phyloP scores from a whole-genome alignment of 2,888 invertebrate species.

The Synergus umbraculus region DNA sequence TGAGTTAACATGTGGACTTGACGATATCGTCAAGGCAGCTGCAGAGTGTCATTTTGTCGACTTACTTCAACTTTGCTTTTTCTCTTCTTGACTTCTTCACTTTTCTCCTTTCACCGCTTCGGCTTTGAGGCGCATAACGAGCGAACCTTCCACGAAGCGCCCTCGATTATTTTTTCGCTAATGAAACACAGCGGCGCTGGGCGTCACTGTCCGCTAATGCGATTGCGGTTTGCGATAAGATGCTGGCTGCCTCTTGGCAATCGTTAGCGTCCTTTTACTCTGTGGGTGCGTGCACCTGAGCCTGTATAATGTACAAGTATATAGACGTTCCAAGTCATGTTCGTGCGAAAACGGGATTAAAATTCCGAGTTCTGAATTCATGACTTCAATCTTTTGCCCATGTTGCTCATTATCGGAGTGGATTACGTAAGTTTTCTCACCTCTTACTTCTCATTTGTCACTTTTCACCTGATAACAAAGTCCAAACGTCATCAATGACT shows the following conservation, averaged over 20 bases:
- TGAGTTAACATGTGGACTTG: constrained; percentile 3
- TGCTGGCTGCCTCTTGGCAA: constrained; percentile 67
- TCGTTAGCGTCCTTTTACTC: constrained; percentile 71
- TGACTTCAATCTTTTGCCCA: too few species aligned
- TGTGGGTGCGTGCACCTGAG: constrained; percentile 46
- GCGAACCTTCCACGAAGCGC: constrained; percentile 49
- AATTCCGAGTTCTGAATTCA: constrained; percentile 40
- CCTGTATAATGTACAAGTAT: constrained; percentile 28
- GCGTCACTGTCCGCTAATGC: constrained; percentile 74
- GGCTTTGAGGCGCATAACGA: constrained; percentile 48
- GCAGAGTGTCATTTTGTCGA: constrained; percentile 30
- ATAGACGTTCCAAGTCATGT: constrained; percentile 16
- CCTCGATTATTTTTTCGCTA: constrained; percentile 65
- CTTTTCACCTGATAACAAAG: too few species aligned
- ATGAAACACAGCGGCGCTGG: constrained; percentile 70
- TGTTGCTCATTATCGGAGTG: too few species aligned
- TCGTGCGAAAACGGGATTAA: constrained; percentile 50
- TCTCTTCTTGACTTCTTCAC: constrained; percentile 9
- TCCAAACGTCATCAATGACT: too few species aligned
- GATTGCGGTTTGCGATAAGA: constrained; percentile 74
- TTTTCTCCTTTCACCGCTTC: constrained; percentile 37
- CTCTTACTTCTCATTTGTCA: too few species aligned
- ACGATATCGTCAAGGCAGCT: constrained; percentile 15
- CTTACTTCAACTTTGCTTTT: constrained; percentile 26
- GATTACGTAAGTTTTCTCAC: too few species aligned